Percentiles rank a stretch among this genome's conserved stretches.
Conservation (phyloP, 2,113 vertebrate genomes). For the Indicator indicator region DNA sequence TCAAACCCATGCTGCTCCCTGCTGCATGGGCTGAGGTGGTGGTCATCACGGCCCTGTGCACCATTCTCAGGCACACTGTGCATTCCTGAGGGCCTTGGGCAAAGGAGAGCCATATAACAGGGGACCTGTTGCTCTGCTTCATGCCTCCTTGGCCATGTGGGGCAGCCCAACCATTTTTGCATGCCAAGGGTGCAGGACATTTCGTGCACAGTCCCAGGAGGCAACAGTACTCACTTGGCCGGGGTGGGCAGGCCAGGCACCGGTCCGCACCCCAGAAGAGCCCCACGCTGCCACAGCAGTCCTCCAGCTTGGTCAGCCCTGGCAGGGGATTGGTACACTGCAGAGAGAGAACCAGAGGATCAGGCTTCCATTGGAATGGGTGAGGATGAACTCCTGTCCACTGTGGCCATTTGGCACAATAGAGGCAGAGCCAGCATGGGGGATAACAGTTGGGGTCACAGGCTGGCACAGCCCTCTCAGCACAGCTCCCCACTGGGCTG, state of each 20-base stretch:
- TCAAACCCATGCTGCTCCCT: background rate
- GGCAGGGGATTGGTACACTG: constrained; percentile 91
- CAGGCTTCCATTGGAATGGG: background rate
- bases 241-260: constrained; percentile 88
- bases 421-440: background rate
- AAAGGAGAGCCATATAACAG: background rate
- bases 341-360: constrained; percentile 37
- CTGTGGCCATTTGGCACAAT: fast-evolving
- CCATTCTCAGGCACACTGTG: background rate
- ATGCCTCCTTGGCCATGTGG: fast-evolving
- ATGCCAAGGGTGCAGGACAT: fast-evolving
- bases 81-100: background rate
- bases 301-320: constrained; percentile 89
- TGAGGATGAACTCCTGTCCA: fast-evolving
- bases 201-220: fast-evolving
- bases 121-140: fast-evolving
- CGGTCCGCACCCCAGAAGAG: constrained; percentile 89
- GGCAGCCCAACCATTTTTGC: background rate
- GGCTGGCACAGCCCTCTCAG: background rate
- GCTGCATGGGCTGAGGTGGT: background rate
- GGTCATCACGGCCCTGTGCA: background rate
- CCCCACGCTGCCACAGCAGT: constrained; percentile 93
- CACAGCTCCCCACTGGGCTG: background rate
- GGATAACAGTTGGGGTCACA: background rate
- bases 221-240: constrained; percentile 83